A percentile compares a stretch with the other conserved stretches of the same genome.
phyloP scores from a whole-genome alignment of 1,140 invertebrate species.

The Stenopsyche tienmushanensis region DNA sequence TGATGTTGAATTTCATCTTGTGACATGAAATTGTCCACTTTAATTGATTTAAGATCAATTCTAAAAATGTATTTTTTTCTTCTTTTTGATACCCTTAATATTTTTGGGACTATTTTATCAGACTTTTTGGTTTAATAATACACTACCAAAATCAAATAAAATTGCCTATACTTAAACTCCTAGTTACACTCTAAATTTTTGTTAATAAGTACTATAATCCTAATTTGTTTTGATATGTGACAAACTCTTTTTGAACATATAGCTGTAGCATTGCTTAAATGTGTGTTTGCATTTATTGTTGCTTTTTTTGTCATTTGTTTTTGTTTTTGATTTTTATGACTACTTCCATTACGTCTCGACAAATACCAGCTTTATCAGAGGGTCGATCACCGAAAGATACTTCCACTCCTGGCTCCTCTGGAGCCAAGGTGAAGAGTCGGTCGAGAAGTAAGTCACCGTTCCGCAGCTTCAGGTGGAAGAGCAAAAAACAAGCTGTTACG shows the following conservation, averaged over 20 bases:
- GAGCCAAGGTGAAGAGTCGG: constrained; percentile 68
- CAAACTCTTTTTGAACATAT: neutral
- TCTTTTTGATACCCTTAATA: too few relatives aligned
- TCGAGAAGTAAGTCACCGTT: constrained; percentile 88
- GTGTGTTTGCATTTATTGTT: constrained; percentile 40
- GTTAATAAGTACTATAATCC: too few relatives aligned
- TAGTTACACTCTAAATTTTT: too few relatives aligned
- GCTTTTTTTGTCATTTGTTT: constrained; percentile 43
- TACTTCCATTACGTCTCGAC: constrained; percentile 33
- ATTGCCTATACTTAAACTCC: too few relatives aligned
- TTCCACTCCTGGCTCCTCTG: constrained; percentile 49
- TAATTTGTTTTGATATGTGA: too few relatives aligned
- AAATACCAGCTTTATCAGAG: constrained; percentile 46
- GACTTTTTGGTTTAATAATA: too few relatives aligned
- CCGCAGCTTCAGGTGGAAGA: constrained; percentile 88
- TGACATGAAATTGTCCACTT: too few relatives aligned
- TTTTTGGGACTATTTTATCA: too few relatives aligned
- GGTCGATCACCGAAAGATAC: constrained; percentile 47
- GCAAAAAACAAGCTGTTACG: constrained; percentile 57
- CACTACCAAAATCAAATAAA: too few relatives aligned
- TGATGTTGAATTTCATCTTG: too few relatives aligned
- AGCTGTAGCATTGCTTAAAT: neutral
- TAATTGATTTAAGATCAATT: too few relatives aligned
- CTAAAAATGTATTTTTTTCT: too few relatives aligned
- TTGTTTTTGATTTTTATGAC: constrained; percentile 23